Evolutionary conservation across 2,888 invertebrate genomes (phyloP), one percentile per base, ranked within the genome.

Genomic region (Agrotis segetum): DNA sequence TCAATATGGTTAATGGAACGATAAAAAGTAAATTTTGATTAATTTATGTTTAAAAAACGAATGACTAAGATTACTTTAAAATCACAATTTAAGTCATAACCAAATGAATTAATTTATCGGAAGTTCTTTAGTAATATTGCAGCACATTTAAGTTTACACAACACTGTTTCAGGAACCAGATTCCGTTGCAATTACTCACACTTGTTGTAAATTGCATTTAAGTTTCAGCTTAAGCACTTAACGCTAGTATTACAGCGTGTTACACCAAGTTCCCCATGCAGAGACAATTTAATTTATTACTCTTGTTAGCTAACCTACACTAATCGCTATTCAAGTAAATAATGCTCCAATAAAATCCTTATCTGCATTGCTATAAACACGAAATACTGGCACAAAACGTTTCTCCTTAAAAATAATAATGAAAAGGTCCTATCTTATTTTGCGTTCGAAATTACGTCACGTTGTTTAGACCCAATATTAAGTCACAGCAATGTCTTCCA

Each of bases 241-340:
- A 34, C 24, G 44, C 40, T 53, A 55, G 21, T 50, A 59, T 59
- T 44, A 61, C 14, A 14, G 34, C 55, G 52, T 53, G 49, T 53
- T 24, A 62, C 67, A 3, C 46, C n/a, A 46, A 65, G 14, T 34
- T 44, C 29, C 24, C 21, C 1, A 24, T 29, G 16, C 4, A 52
- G 66, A 65, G 59, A 65, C 49, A 71, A 67, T 59, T 58, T 44
- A 71, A 69, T 68, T 72, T 63, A 69, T 74, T 55, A 56, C 70
- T 61, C 64, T 74, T 50, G 53, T 65, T 74, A 58, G 46, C 34
- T 67, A 72, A 77, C 67, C 56, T 34, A 14, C 50, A 46, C 17
- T 71, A 80, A 77, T 72, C 69, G 63, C 40, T 13, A n/a, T 61
- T 55, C 17, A 61, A 60, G 67, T 55, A 61, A 40, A 40, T 11